These are phyloP conservation scores for Herpailurus yagouaroundi DNA, from an alignment of 2,113 vertebrate genomes.

Conservation along the genomic window DNA sequence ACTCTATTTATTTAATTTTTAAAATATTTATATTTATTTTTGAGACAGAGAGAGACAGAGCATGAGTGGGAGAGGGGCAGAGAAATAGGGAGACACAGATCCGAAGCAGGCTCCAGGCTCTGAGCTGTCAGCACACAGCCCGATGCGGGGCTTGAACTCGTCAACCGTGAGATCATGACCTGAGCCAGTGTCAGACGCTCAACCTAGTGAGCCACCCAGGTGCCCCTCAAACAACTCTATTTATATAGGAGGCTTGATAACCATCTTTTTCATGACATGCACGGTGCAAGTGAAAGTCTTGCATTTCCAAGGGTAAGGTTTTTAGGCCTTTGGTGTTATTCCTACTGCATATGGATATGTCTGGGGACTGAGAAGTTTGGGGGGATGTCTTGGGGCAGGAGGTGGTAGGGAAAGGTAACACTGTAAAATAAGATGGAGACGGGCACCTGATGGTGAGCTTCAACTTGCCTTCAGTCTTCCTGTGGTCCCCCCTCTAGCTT, in stretches of 20 bases:
- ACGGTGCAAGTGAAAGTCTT: not conserved
- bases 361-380: not conserved
- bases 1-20: not conserved
- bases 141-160: no score
- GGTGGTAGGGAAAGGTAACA: not conserved
- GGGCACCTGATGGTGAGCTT: not conserved
- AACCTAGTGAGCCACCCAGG: no score
- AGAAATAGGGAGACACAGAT: no score
- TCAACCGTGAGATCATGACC: no score
- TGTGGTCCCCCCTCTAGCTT: not conserved
- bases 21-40: no score
- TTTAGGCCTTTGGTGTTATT: not conserved
- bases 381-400: not conserved
- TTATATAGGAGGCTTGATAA: not conserved
- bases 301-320: not conserved
- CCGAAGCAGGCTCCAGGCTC: no score
- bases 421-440: not conserved
- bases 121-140: no score
- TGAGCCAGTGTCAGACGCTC: no score
- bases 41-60: no score
- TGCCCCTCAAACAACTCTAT: not conserved
- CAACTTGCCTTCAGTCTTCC: not conserved
- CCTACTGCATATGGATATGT: not conserved
- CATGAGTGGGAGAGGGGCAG: no score
- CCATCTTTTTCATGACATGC: not conserved